Evolutionary conservation across 2,888 invertebrate species (phyloP).

Genomic region (Acronicta aceris): DNA sequence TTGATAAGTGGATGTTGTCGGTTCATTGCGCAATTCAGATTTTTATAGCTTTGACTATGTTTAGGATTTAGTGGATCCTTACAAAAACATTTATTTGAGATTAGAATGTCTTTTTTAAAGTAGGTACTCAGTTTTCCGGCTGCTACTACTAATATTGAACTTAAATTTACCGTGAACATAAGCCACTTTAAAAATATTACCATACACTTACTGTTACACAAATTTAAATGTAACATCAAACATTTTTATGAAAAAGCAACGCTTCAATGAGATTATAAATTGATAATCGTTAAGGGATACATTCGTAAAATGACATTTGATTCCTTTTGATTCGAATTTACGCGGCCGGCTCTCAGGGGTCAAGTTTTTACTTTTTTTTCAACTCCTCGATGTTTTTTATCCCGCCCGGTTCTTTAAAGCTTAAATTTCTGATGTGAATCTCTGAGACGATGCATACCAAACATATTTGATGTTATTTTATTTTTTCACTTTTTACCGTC

Average conservation of each 20-base stretch:
- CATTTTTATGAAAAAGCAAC: conserved; percentile 60
- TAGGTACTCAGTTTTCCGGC: background rate
- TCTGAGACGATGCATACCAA: conserved; percentile 84
- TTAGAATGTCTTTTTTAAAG: background rate
- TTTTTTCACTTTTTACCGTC: conserved; percentile 70
- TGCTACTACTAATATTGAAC: conserved; percentile 11
- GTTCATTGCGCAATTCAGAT: conserved; percentile 6
- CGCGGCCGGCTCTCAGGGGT: conserved; percentile 80
- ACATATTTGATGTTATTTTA: conserved; percentile 86
- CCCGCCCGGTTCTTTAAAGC: conserved; percentile 80
- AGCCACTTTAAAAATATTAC: conserved; percentile 21
- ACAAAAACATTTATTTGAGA: background rate
- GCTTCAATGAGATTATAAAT: conserved; percentile 67
- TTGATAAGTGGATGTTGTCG: conserved; percentile 21
- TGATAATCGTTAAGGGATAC: conserved; percentile 71
- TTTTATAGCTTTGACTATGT: conserved; percentile 2
- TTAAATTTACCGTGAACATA: background rate
- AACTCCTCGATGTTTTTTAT: conserved; percentile 65
- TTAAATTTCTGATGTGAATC: conserved; percentile 87
- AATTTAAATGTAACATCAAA: conserved; percentile 57
- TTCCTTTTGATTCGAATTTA: conserved; percentile 86
- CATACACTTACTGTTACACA: conserved; percentile 35
- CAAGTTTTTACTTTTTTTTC: conserved; percentile 67
- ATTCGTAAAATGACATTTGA: conserved; percentile 85
- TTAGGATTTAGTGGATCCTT: background rate